Evolutionary conservation across 2,888 invertebrate genomes (phyloP), one percentile per base, ranked within the genome.

Genomic region (Pheosia tremula): DNA sequence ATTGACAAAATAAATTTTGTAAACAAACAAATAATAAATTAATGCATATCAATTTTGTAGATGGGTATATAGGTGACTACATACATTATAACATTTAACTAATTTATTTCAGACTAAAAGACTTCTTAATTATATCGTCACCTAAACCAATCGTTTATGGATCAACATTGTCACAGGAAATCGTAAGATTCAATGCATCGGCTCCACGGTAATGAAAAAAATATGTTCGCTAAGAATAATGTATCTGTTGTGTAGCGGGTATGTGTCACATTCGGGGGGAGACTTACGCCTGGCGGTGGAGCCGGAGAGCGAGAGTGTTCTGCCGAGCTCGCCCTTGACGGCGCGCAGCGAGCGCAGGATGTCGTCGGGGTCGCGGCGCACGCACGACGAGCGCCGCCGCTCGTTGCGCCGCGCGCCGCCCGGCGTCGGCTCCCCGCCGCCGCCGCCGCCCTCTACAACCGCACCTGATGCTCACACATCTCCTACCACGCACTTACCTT

Each of bases 291-390:
- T 95, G 78, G 96, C 96, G 78, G 95, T 94, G 70, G 95, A 95
- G 59, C 95, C 96, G 70, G 96, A 95, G 74, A 97, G 94, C 81
- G 97, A 97, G 95, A 97, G 96, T 60, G 97, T 97, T 63, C 97
- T 95, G 60, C 97, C 97, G 55, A 97, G 94, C 84, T 97, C 97
- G 58, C 97, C 97, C 83, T 97, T 96, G 69, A 97, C 97, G 63
- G 96, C 96, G 82, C 97, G 97, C 74, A 97, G 89, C 41, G 96
- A 96, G 77, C 97, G 96, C 69, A 97, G 88, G 77, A 97, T 97
- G 89, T 97, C 97, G 85, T 97, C 97, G 1, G 97, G 97, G 89
- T 97, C 97, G 75, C 97, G 95, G 53, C 97, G 95, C 54, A 96
- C 96, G 83, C 97, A 96, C 62, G 97, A 97, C 77, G 97, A 97